Evolutionary conservation across 2,888 invertebrate species (phyloP), one percentile per base, ranked within the genome.

Genomic region (Priocnemis perturbator): DNA sequence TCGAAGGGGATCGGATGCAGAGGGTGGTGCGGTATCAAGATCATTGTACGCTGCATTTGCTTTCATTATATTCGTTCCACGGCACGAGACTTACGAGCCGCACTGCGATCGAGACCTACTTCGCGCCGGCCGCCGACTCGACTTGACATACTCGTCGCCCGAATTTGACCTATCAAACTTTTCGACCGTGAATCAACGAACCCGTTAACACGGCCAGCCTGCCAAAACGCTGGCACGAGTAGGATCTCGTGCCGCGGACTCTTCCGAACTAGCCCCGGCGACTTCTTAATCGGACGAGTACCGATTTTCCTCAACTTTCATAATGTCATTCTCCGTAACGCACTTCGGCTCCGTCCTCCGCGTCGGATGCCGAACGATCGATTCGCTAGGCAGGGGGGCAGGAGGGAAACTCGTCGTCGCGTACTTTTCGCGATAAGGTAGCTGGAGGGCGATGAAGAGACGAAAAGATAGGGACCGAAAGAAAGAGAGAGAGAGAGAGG

Each of bases 391-490:
- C 52, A 67, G 37, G 1, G 37, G 11, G 37, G 26, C 3, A 3
- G 7, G 26, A 26, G 37, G 37, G 14, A 37, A 37, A 71, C 67
- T 74, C 67, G 58, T 74, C 67, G 58, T 45, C 70, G 64, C 74
- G 75, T 76, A 76, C 69, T 74, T 76, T 76, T 76, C 75, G 71
- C 69, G 75, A 76, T 76, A 71, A 76, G 69, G 64, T 60, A 67
- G 50, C 71, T 56, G 71, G 60, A 63, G 67, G 71, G 60, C 63
- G 63, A 60, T 58, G 23, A 61, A 63, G 55, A 57, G 63, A 53
- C 3, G 37, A 53, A 30, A 47, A 50, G 23, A n/a, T 57, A 59
- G 30, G 37, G 17, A 2, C 11, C 17, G 17, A 47, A 3, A 63
- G 53, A 20, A 57, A 37, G 20, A 23, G 65, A 30, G n/a, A 47